Evolutionary conservation across 2,888 invertebrate genomes (phyloP).

Genomic region (Dendrolimus houi): DNA sequence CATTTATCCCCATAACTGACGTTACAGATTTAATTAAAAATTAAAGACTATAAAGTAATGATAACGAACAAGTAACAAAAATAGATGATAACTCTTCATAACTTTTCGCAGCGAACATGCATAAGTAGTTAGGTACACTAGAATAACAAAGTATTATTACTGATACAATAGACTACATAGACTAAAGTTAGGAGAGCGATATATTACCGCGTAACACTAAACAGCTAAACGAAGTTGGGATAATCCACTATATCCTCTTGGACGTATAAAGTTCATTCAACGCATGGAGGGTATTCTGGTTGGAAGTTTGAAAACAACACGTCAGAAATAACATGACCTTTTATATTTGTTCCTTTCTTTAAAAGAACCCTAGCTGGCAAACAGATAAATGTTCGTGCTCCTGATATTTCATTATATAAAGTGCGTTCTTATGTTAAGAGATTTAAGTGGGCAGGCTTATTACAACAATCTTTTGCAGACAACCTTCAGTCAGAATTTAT

Average conservation of each 20-base stretch:
- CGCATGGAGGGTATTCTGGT: not conserved
- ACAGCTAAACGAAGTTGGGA: conserved; percentile 11
- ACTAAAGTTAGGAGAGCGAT: conserved; percentile 35
- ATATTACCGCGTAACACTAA: conserved; percentile 14
- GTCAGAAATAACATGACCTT: too few species aligned
- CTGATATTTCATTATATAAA: too few species aligned
- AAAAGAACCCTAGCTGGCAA: too few species aligned
- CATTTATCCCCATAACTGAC: too few species aligned
- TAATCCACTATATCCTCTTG: conserved; percentile 15
- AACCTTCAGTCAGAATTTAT: too few species aligned
- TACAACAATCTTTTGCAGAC: too few species aligned
- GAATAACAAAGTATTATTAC: conserved; percentile 35
- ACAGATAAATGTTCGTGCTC: too few species aligned
- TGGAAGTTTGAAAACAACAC: too few species aligned
- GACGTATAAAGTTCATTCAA: conserved; percentile 17
- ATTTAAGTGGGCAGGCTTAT: too few species aligned
- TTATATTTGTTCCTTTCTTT: too few species aligned
- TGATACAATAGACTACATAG: conserved; percentile 46
- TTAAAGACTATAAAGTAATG: not conserved
- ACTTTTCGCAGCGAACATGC: conserved; percentile 15
- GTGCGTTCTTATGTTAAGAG: too few species aligned
- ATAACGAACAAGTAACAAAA: not conserved
- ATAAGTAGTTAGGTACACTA: conserved; percentile 30
- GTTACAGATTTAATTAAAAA: not conserved
- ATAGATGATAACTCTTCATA: not conserved